These are phyloP conservation scores for Clarias batrachus DNA, from an alignment of 2,113 vertebrate genomes.

Conservation along the genomic window DNA sequence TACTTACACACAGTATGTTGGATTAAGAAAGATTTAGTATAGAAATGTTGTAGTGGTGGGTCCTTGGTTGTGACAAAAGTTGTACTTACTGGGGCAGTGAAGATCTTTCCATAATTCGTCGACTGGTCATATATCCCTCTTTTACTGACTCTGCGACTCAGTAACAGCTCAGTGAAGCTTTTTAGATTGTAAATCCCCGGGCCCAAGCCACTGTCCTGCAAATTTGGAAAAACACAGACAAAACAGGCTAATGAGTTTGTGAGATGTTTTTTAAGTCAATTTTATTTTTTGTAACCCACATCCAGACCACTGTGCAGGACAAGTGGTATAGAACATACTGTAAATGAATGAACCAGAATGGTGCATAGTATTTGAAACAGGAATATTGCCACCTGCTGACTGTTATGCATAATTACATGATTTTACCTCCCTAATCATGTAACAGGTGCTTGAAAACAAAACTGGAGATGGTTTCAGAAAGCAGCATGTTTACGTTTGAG, in stretches of 20 bases:
- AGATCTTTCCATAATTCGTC: slow-evolving; percentile 55
- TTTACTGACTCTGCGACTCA: slow-evolving; percentile 49
- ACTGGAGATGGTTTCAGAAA: too few species aligned
- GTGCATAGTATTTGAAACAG: too few species aligned
- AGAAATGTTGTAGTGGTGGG: not conserved
- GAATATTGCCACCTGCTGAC: too few species aligned
- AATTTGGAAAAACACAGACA: not conserved
- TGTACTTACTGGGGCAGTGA: slow-evolving; percentile 60
- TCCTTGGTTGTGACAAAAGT: not conserved
- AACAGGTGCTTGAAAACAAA: too few species aligned
- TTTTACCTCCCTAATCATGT: too few species aligned
- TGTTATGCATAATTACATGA: too few species aligned
- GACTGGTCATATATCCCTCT: slow-evolving; percentile 61
- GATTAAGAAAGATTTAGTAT: not conserved
- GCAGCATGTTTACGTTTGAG: too few species aligned
- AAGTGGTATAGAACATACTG: too few species aligned
- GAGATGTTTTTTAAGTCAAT: not conserved
- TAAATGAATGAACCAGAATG: too few species aligned
- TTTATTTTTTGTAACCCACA: not conserved
- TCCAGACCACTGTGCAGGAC: too few species aligned
- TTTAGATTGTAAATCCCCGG: slow-evolving; percentile 69
- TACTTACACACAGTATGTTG: not conserved
- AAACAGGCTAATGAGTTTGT: not conserved
- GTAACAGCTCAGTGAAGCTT: slow-evolving; percentile 49
- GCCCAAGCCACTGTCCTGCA: slow-evolving; percentile 67